Percentiles rank a stretch among this genome's conserved stretches.
phyloP scores from a whole-genome alignment of 2,888 invertebrate species.

The Nemapogon koenigi region DNA sequence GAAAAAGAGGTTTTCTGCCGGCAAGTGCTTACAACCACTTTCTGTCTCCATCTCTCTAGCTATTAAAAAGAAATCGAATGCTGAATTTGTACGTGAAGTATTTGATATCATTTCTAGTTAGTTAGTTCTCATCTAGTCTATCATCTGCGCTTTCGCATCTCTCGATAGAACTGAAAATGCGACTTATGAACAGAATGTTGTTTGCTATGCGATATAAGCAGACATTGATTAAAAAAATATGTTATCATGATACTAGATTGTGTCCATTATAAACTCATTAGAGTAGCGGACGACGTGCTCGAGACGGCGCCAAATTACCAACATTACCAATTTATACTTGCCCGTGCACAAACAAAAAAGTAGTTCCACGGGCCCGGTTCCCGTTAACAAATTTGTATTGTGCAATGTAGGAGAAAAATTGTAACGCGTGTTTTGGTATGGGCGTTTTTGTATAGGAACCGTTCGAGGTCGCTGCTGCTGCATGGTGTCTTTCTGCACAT shows the following conservation, averaged over 20 bases:
- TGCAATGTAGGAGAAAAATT: constrained; percentile 62
- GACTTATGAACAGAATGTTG: too few species aligned
- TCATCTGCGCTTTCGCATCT: too few species aligned
- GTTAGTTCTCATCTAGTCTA: too few species aligned
- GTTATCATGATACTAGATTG: constrained; percentile 51
- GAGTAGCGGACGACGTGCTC: constrained; percentile 60
- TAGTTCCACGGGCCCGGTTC: constrained; percentile 56
- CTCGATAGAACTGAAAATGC: too few species aligned
- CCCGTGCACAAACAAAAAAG: constrained; percentile 61
- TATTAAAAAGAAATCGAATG: too few species aligned
- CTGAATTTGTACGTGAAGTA: too few species aligned
- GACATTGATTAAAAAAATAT: constrained; percentile 60
- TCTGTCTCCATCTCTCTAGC: too few species aligned
- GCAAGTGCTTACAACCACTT: too few species aligned
- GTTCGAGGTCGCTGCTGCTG: constrained; percentile 49
- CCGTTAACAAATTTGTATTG: constrained; percentile 64
- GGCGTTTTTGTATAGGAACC: constrained; percentile 42
- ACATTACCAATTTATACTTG: constrained; percentile 62
- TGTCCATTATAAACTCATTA: constrained; percentile 64
- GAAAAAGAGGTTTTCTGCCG: too few species aligned
- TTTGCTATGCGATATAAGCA: constrained; percentile 24
- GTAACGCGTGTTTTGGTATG: constrained; percentile 50
- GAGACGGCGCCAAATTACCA: constrained; percentile 58
- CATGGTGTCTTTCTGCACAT: constrained; percentile 18
- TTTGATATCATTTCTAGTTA: too few species aligned